Base-by-base conservation (phyloP, 2,888 invertebrate genomes). In the Lepas anatifera region DNA sequence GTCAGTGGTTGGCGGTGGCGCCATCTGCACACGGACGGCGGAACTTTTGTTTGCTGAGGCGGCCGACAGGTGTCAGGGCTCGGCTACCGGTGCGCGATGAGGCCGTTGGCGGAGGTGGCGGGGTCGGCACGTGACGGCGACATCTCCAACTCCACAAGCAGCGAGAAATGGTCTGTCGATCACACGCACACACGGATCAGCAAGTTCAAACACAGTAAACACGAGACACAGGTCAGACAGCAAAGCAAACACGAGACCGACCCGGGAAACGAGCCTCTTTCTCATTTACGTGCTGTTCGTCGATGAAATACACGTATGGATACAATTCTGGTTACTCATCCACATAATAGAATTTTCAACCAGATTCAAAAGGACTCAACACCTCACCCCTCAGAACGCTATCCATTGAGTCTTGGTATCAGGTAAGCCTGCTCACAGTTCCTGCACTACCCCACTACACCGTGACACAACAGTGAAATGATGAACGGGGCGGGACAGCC, bases 131-230 rank as follows among this genome's bases (percentile, higher is more conserved):
- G 46, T 41, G 70, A 70, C 22, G 92, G 90, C 76, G 87, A 87
- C 87, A 94, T 89, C 82, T 95, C 94, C 77, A 95, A 81, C 81
- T 95, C 94, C 72, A 92, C 94, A 78, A 95, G 84, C 74, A 95
- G 84, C 69, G 94, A 92, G 82, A 95, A 94, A 83, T 95, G 95
- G 84, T 95, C 95, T 88, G 83, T 32, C 81, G 80, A 68, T 73
- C 73, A 76, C n/a, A 63, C 63, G 8, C 37, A 18, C 27, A 52
- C 52, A 52, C 27, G 27, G 27, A 25, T 70, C 37, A 22, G 25
- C 32, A 4, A 29, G 27, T 46, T 37, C 63, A 37, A 66, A 67
- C 71, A 52, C 68, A 64, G 46, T 67, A 46, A 52, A 71, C 70
- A 39, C 69, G 69, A 58, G 69, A 67, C 37, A 13, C 46, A 46